A percentile compares a stretch with the other conserved stretches of the same genome.
Evolutionary conservation across 1,140 invertebrate species (phyloP).

Genomic region (Phthorimaea operculella): DNA sequence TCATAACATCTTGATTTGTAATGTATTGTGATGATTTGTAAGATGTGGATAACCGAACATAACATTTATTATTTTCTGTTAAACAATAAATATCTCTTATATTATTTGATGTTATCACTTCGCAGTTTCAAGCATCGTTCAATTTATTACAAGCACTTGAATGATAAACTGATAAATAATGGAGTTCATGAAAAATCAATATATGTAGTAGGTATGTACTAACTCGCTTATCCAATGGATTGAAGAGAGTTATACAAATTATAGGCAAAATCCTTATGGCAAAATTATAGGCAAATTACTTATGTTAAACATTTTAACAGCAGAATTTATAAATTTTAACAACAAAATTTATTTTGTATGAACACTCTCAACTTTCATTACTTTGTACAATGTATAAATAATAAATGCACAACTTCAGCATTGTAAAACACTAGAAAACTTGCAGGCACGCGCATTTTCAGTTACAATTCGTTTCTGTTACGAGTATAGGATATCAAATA

Average conservation of each 20-base stretch:
- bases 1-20: too few relatives aligned
- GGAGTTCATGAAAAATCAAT: slow-evolving; percentile 23
- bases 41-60: too few relatives aligned
- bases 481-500: too few relatives aligned
- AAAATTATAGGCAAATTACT: too few relatives aligned
- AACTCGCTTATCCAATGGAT: too few relatives aligned
- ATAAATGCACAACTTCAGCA: slow-evolving; percentile 67
- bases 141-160: slow-evolving; percentile 26
- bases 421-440: slow-evolving; percentile 43
- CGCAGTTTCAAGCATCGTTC: slow-evolving; percentile 11
- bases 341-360: slow-evolving; percentile 66
- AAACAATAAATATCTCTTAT: slow-evolving; percentile 13
- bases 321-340: too few relatives aligned
- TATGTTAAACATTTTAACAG: too few relatives aligned
- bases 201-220: slow-evolving; percentile 9
- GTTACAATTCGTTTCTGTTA: too few relatives aligned
- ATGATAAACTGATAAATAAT: slow-evolving; percentile 31
- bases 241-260: too few relatives aligned
- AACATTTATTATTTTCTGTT: too few relatives aligned
- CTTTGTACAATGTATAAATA: slow-evolving; percentile 63
- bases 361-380: slow-evolving; percentile 55
- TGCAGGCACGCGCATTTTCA: slow-evolving; percentile 29
- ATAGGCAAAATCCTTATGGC: too few relatives aligned
- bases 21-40: too few relatives aligned
- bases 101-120: slow-evolving; percentile 29